A percentile compares a stretch with the other conserved stretches of the same genome.
phyloP scores from a whole-genome alignment of 2,888 invertebrate genomes.

The Apodemia hepburni region DNA sequence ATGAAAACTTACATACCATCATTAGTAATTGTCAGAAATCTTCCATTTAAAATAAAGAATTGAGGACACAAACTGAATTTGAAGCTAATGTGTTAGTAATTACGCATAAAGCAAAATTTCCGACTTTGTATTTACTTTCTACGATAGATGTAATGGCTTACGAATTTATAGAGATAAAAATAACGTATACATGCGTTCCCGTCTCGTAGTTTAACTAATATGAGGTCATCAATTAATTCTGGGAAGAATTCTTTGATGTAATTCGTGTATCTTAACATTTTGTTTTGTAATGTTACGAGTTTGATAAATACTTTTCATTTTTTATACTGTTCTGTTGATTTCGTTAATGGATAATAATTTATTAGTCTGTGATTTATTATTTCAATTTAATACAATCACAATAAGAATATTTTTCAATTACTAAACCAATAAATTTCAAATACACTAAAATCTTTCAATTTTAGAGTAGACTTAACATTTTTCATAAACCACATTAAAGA shows the following conservation, averaged over 20 bases:
- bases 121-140: constrained; percentile 17
- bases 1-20: not conserved
- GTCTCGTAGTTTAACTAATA: constrained; percentile 42
- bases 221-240: constrained; percentile 47
- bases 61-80: not conserved
- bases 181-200: constrained; percentile 22
- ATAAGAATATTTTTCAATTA: not conserved
- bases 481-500: not conserved
- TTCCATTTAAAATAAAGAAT: not conserved
- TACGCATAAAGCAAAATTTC: constrained; percentile 7
- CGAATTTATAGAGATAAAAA: constrained; percentile 23
- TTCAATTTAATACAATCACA: not conserved
- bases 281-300: constrained; percentile 6
- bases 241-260: constrained; percentile 49
- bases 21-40: constrained; percentile 5
- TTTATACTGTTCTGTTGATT: constrained; percentile 25
- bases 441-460: not conserved
- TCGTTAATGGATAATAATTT: constrained; percentile 17
- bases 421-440: not conserved
- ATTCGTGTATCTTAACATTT: constrained; percentile 8
- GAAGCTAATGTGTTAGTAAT: constrained; percentile 7
- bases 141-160: constrained; percentile 22
- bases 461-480: not conserved
- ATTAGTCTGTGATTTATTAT: constrained; percentile 6
- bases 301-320: constrained; percentile 24